Base-by-base conservation (phyloP, 2,888 invertebrate species). In the Pollenia angustigena region DNA sequence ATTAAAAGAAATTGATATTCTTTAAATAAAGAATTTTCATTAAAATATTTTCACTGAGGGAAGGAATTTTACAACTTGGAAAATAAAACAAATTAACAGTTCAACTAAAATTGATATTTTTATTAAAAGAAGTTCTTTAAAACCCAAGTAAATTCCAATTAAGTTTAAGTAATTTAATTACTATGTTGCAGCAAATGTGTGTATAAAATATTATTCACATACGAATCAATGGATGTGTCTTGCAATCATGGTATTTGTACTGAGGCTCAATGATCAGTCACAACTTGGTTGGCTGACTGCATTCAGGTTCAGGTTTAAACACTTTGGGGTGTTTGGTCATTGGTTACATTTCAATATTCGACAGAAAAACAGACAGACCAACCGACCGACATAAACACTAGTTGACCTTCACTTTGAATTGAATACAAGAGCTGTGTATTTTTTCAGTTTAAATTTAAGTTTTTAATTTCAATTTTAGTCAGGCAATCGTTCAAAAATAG, bases 401-500 rank as follows among this genome's bases (percentile, higher is more conserved):
- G 87, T 87, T 78, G 81, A 84, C 87, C 87, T 87, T 87, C 87
- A 87, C 84, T 87, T 87, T 87, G 84, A 87, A 87, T 74, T 72
- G 66, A 79, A 85, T 48, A 48, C 74, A 80, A 85, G 84, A 87
- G 81, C 66, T 84, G 32, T 32, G 32, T 32, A 32, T 32, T 32
- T 32, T 84, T 71, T 56, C n/a, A 80, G 48, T 42, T 80, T 54
- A 18, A 44, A 40, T 54, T 74, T 64, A 66, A 9, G 16, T 64
- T 66, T 64, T 78, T 12, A 69, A 42, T 60, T 62, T 42, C 23
- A 56, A 40, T 50, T 82, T 75, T 32, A 64, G 62, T 54, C 72
- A 50, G 66, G 46, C 46, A 64, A 72, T 76, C 42, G 50, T 58
- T 69, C 18, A 75, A 50, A 74, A 81, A 40, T 16, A 23, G 23